Evolutionary conservation across 2,797 vertebrate genomes (phyloP), one percentile per base, ranked within the genome.

Genomic region (Pipistrellus kuhlii): DNA sequence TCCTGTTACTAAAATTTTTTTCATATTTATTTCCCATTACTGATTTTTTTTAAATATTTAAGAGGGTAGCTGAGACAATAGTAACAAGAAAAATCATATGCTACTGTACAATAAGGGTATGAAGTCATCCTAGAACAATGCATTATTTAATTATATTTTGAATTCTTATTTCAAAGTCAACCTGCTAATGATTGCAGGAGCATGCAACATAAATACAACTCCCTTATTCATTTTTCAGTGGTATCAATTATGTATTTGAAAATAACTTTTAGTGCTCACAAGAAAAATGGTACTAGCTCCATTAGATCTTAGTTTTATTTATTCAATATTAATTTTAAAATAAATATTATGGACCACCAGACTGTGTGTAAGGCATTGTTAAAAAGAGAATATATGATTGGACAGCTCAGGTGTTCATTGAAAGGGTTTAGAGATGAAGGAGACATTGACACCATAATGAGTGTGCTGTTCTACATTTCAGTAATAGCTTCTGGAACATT

Each of bases 121-220:
- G 87, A 95, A 97, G 85, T 73, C 13, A 41, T 80, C 90, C 59
- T 82, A 96, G 64, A 96, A 86, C 51, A 95, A 85, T 96, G 92
- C 90, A 95, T 96, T 97, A 96, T 81, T 96, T 97, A 97, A 98
- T 97, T 97, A 97, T 82, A 95, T 95, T 97, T 77, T 20, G 94
- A 97, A 84, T 93, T 95, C 78, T 96, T 83, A 96, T 97, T 97
- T 94, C 82, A 73, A 96, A 97, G 81, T 38, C 91, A 96, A 90
- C 76, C 93, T 96, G 78, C 59, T 98, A 97, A 98, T 97, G 94
- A 97, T 62, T 97, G 96, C 96, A 98, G 92, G 94, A 93, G 88
- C 96, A 97, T 44, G 96, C 71, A 96, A 95, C 10, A 59, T 96
- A 98, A 97, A 98, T 76, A 97, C 48, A 88, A 84, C 80, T 93